Evolutionary conservation across 2,113 vertebrate species (phyloP), one percentile per base, ranked within the genome.

Genomic region (Solea senegalensis): DNA sequence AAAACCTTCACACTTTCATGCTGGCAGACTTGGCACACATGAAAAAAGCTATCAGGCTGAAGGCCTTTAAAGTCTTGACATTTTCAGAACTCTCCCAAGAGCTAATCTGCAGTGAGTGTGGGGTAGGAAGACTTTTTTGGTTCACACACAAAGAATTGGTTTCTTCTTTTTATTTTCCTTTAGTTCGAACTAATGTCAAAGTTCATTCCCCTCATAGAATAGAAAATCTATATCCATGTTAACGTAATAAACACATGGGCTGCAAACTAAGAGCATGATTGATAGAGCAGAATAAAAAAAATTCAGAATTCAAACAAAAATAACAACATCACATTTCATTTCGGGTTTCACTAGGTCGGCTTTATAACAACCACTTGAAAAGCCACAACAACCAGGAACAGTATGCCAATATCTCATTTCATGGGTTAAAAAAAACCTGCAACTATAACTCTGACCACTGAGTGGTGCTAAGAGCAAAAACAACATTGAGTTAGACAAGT

Each of bases 11-110:
- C 60, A 66, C 72, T 74, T 72, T 63, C 0, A 64, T 78, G 53
- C 60, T 27, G 64, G 53, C 73, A 58, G 58, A 53, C 65, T 61
- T 51, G 27, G 71, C n/a, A 2, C 34, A 48, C 2, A 46, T 48
- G 60, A 54, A 9, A 57, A 11, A 58, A 68, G 57, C 50, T 26
- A 1, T 1, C 34, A 60, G 34, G 48, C 54, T 52, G 4, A 4
- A 55, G 62, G 46, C 61, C 65, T 78, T 78, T 61, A 28, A 76
- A 76, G 67, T 66, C 45, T 68, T 76, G 12, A 26, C 53, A 12
- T 49, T 63, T 58, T 39, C 39, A 27, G 50, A 79, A 16, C 49
- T 64, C 84, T 58, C 2, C 39, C 7, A n/a, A 65, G 2, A 67
- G 1, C 62, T 67, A 3, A 76, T 82, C 74, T 69, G 46, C 56